Percentiles rank a stretch among this genome's conserved stretches.
Evolutionary conservation across 2,888 invertebrate genomes (phyloP).

Genomic region (Apomyelois bistriatella): DNA sequence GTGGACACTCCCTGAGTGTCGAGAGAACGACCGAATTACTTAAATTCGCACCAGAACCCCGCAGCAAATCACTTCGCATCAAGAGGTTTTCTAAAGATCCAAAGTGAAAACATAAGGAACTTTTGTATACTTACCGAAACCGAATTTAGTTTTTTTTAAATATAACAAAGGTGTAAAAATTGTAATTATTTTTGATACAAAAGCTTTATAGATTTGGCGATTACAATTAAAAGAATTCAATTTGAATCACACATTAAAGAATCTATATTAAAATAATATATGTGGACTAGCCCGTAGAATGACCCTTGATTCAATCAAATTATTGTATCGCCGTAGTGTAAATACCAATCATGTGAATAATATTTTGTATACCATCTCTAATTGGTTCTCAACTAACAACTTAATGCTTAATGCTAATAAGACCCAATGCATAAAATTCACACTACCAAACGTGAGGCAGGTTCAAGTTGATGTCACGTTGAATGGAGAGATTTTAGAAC

Average conservation of each 20-base stretch:
- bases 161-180: slow-evolving; percentile 15
- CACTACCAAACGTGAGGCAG: no score
- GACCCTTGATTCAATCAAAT: no score
- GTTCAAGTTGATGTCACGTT: no score
- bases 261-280: no score
- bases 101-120: slow-evolving; percentile 27
- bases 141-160: not conserved
- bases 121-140: not conserved
- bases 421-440: no score
- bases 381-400: no score
- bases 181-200: slow-evolving; percentile 44
- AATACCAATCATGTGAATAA: no score
- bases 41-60: slow-evolving; percentile 46
- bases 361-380: no score
- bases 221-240: not conserved
- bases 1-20: slow-evolving; percentile 59
- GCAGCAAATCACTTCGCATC: slow-evolving; percentile 67
- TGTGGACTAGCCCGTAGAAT: not conserved
- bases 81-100: slow-evolving; percentile 44
- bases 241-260: no score
- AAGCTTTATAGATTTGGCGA: slow-evolving; percentile 16
- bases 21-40: slow-evolving; percentile 51
- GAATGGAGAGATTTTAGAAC: no score
- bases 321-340: no score
- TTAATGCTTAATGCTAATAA: no score